phyloP scores from a whole-genome alignment of 2,797 vertebrate genomes.

The Limosa lapponica region DNA sequence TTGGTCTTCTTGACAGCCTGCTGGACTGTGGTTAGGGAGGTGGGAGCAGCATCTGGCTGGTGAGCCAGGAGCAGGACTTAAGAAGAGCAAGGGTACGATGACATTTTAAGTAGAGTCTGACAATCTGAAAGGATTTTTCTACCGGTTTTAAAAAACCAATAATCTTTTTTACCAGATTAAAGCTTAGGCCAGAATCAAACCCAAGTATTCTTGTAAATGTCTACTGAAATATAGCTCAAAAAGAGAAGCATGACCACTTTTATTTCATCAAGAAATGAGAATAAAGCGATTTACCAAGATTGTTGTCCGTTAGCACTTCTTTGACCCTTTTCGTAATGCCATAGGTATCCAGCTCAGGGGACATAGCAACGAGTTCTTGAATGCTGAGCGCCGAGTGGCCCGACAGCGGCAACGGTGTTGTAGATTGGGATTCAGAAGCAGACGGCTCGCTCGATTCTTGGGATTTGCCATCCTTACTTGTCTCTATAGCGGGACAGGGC shows the following conservation, averaged over 20 bases:
- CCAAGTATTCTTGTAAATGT: neutral
- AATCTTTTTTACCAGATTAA: neutral
- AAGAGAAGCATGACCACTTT: neutral
- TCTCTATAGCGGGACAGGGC: conserved; percentile 86
- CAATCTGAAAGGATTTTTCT: neutral
- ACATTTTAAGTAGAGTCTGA: neutral
- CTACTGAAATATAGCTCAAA: neutral
- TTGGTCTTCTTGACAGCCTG: neutral
- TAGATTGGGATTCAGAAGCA: conserved; percentile 84
- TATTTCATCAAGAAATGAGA: neutral
- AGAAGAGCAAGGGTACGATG: neutral
- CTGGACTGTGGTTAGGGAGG: neutral
- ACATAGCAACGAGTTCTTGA: conserved; percentile 95
- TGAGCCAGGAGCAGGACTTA: neutral
- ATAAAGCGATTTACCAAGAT: conserved; percentile 85
- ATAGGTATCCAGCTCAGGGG: conserved; percentile 94
- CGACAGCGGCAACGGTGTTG: conserved; percentile 85
- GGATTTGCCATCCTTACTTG: conserved; percentile 81
- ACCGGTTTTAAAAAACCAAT: neutral
- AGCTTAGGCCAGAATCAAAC: neutral
- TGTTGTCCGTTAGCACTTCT: conserved; percentile 96
- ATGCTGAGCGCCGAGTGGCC: conserved; percentile 92
- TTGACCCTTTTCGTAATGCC: conserved; percentile 97
- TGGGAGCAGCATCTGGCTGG: neutral
- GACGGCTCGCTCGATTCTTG: conserved; percentile 82